These are phyloP conservation scores for Catotricha subobsoleta DNA, from an alignment of 2,888 invertebrate species.

Conservation along the genomic window DNA sequence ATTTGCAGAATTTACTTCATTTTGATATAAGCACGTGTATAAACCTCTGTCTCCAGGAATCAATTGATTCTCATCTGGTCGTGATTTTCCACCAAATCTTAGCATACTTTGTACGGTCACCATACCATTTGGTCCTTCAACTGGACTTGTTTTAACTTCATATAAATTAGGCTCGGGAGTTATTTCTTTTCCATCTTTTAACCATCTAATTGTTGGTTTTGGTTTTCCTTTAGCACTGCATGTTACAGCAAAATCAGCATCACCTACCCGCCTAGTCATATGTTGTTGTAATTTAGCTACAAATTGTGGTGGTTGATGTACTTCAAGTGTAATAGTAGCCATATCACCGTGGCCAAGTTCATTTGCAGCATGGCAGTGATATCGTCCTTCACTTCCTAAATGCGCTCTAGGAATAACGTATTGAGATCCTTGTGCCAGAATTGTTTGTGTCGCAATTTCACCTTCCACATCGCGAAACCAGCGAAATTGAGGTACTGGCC, in stretches of 20 bases:
- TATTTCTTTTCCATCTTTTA: constrained; percentile 67
- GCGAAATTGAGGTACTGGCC: constrained; percentile 75
- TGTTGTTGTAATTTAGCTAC: constrained; percentile 66
- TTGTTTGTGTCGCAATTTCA: constrained; percentile 40
- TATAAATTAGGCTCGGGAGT: constrained; percentile 59
- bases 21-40: constrained; percentile 75
- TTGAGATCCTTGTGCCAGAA: constrained; percentile 59
- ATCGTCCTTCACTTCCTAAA: constrained; percentile 70
- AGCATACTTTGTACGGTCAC: constrained; percentile 68
- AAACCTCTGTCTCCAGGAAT: constrained; percentile 71
- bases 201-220: constrained; percentile 65
- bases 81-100: constrained; percentile 58
- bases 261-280: constrained; percentile 61
- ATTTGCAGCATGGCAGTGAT: constrained; percentile 80
- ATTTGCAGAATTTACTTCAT: constrained; percentile 74
- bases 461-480: constrained; percentile 69
- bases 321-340: constrained; percentile 67
- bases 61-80: constrained; percentile 57
- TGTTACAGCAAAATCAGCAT: constrained; percentile 57
- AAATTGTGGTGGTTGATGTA: constrained; percentile 76
- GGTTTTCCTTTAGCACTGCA: constrained; percentile 84
- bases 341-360: constrained; percentile 73
- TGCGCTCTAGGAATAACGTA: constrained; percentile 75
- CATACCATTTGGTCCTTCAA: constrained; percentile 60
- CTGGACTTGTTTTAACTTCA: constrained; percentile 61